Evolutionary conservation across 2,797 vertebrate species (phyloP).

Genomic region (Myotis daubentonii): DNA sequence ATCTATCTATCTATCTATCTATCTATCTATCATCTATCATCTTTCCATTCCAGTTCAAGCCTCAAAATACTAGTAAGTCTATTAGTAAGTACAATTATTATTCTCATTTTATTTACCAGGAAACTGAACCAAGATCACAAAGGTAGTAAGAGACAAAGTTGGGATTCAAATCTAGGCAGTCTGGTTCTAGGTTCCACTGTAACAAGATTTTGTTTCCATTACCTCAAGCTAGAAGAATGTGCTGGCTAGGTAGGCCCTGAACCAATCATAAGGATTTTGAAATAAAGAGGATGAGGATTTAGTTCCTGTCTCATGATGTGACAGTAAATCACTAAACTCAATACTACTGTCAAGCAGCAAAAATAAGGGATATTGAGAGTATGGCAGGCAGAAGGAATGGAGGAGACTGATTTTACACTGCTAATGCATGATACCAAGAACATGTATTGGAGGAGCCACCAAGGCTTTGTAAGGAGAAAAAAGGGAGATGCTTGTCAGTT

Average conservation of each 20-base stretch:
- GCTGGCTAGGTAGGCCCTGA: background rate
- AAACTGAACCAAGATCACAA: background rate
- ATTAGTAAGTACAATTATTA: background rate
- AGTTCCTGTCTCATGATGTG: background rate
- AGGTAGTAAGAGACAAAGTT: background rate
- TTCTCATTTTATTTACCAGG: constrained; percentile 13
- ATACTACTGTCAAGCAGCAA: background rate
- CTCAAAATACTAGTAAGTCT: background rate
- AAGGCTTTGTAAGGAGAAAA: background rate
- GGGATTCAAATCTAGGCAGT: background rate
- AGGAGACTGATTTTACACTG: background rate
- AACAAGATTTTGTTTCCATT: background rate
- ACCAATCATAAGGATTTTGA: constrained; percentile 36
- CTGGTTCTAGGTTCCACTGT: background rate
- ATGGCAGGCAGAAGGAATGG: background rate
- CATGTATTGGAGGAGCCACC: background rate
- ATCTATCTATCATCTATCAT: too few relatives aligned
- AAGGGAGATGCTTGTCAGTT: background rate
- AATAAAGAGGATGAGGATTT: background rate
- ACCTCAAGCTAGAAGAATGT: constrained; percentile 1
- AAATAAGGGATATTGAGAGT: background rate
- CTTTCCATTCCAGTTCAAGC: background rate
- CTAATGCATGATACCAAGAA: background rate
- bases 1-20: too few relatives aligned
- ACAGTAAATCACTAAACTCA: constrained; percentile 1